Base-by-base conservation (phyloP, 2,888 invertebrate genomes). In the Trichogramma evanescens region DNA sequence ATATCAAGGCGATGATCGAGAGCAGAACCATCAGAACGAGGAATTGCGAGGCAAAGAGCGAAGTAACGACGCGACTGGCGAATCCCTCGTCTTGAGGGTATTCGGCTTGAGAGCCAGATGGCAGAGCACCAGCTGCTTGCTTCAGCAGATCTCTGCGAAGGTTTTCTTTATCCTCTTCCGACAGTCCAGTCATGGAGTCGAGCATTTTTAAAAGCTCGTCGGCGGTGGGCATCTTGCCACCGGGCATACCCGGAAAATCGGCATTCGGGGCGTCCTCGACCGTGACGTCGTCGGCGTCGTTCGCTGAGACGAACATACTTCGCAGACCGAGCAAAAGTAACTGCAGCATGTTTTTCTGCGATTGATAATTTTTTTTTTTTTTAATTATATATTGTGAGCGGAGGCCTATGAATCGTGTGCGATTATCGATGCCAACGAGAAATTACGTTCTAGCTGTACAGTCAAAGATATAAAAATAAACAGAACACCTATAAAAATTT, bases 151-250 rank as follows among this genome's bases (percentile, higher is more conserved):
- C 79, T 1, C 78, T 78, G 58, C 79, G 81, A 26, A 89, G 68
- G 56, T 79, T 81, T n/a, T 83, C 83, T 65, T 82, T 85, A 56
- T 86, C 83, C 38, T 85, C 84, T 5, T 87, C 87, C 54, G 82
- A 78, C 3, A 89, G 70, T 3, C 82, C 84, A 5, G 65, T 61
- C 68, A 85, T 80, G 0, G 79, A 73, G 26, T 88, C 82, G 38
- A 88, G 74, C 73, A 85, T 75, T 50, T 82, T 81, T 63, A 87
- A 69, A 1, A 88, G 70, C 48, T 85, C 81, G 39, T 85, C 83
- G 1, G 81, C 71, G 1, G 82, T 80, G 0, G 86, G 85, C 61
- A 84, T 77, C 59, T 79, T 74, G n/a, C 56, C 61, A 41, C 49
- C 61, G 4, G 61, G 59, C 39, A 63, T 56, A 8, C 46, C 43